phyloP scores from a whole-genome alignment of 1,140 invertebrate species.

The Diorhabda carinulata region DNA sequence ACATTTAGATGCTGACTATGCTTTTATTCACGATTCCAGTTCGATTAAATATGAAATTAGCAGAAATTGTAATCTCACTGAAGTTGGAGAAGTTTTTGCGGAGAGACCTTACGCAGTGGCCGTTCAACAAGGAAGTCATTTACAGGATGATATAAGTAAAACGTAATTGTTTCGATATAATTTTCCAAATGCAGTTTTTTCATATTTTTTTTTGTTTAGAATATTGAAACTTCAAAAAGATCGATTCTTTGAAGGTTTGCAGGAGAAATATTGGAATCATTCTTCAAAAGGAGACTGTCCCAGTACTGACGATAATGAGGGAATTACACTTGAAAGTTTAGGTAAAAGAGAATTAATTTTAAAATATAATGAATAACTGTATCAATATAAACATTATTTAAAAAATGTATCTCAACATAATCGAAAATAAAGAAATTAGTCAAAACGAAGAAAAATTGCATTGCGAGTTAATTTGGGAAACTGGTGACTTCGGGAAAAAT shows the following conservation, averaged over 20 bases:
- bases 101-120: slow-evolving; percentile 86
- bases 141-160: slow-evolving; percentile 75
- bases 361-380: neutral
- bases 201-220: slow-evolving; percentile 41
- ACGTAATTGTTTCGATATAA: slow-evolving; percentile 46
- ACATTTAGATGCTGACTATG: slow-evolving; percentile 76
- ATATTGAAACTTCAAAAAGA: slow-evolving; percentile 82
- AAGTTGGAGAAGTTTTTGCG: slow-evolving; percentile 83
- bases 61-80: slow-evolving; percentile 77
- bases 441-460: neutral
- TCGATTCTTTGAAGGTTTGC: slow-evolving; percentile 73
- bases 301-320: slow-evolving; percentile 75
- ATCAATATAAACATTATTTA: too few relatives aligned
- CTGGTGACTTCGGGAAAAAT: too few relatives aligned
- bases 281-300: slow-evolving; percentile 64
- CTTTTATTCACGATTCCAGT: slow-evolving; percentile 84
- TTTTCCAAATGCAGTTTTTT: neutral
- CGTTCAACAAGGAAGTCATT: slow-evolving; percentile 78
- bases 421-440: neutral
- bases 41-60: slow-evolving; percentile 81
- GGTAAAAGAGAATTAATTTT: slow-evolving; percentile 50
- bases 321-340: slow-evolving; percentile 82
- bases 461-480: neutral
- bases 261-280: slow-evolving; percentile 79
- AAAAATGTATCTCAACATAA: neutral